Evolutionary conservation across 2,888 invertebrate species (phyloP), one percentile per base, ranked within the genome.

Genomic region (Mesorhabditis spiculigera): DNA sequence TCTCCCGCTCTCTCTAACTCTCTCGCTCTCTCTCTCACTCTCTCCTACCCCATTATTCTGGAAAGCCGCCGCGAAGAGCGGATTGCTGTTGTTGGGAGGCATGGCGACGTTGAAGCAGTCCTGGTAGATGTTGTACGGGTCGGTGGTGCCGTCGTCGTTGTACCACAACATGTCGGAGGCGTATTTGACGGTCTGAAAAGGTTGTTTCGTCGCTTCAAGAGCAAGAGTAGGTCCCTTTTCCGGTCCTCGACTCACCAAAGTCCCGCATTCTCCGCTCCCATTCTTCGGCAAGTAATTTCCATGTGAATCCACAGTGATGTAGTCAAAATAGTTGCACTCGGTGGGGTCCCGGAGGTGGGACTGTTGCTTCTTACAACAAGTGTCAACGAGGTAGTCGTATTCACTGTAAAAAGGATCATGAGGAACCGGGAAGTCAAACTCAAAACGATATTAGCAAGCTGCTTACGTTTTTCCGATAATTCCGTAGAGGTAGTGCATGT

Each of bases 381-480:
- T 71, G 6, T 70, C 61, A 68, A 73, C 72, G 45, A 80, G 68
- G 44, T 70, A 69, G 63, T 80, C 80, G 71, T 77, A 81, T 70
- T 81, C 75, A 63, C 78, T 78, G 62, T 61, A 73, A 70, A 64
- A 44, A 62, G 45, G 42, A 6, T 43, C 43, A 44, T 10, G 42
- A 6, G 28, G 10, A 44, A 45, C 43, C 44, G 50, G n/a, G 28
- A 68, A 16, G 28, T 13, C 5, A 66, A n/a, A 4, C 10, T 43
- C 65, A 10, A 45, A 16, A 63, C 28, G 28, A 28, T 28, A 28
- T 28, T 1, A 3, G 28, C 28, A 28, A 28, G 28, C 28, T 28
- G 28, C 66, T 66, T 45, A 80, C 80, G 73, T 73, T 67, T 72
- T 72, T 45, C 78, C 75, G 4, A 75, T 66, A 62, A 77, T 74